These are phyloP conservation scores for Lytechinus variegatus DNA, from an alignment of 35 echinoderm and acorn worm genomes.

Conservation along the genomic window DNA sequence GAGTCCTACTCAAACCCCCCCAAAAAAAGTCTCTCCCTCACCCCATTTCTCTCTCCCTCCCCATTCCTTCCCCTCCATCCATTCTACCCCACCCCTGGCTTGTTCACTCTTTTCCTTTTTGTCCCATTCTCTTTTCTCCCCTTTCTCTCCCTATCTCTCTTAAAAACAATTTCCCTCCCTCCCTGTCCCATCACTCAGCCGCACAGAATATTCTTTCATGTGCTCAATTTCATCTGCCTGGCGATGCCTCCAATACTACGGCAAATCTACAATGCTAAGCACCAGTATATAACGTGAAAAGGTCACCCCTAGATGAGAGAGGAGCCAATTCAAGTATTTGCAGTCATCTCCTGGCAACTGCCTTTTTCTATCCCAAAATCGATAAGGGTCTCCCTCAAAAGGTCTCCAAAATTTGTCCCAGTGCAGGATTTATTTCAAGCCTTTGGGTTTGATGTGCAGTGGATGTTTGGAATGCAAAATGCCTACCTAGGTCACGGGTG, in stretches of 20 bases:
- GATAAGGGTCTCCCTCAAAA: neutral
- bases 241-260: neutral
- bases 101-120: too few species aligned
- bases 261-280: slow-evolving; percentile 11
- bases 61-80: neutral
- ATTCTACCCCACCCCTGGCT: neutral
- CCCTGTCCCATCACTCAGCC: neutral
- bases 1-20: neutral
- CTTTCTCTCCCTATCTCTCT: neutral
- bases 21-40: neutral
- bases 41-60: neutral
- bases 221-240: slow-evolving; percentile 17
- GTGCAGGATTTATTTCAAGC: neutral
- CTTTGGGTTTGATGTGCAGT: neutral
- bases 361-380: slow-evolving; percentile 7
- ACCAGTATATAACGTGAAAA: neutral
- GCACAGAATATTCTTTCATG: neutral
- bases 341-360: neutral
- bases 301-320: neutral
- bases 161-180: slow-evolving; percentile 4
- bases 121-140: neutral
- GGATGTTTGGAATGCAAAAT: neutral
- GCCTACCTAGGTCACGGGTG: neutral
- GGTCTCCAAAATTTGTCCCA: neutral
- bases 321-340: slow-evolving; percentile 11